Conservation (phyloP, 1,140 invertebrate species). For the Maniola jurtina region DNA sequence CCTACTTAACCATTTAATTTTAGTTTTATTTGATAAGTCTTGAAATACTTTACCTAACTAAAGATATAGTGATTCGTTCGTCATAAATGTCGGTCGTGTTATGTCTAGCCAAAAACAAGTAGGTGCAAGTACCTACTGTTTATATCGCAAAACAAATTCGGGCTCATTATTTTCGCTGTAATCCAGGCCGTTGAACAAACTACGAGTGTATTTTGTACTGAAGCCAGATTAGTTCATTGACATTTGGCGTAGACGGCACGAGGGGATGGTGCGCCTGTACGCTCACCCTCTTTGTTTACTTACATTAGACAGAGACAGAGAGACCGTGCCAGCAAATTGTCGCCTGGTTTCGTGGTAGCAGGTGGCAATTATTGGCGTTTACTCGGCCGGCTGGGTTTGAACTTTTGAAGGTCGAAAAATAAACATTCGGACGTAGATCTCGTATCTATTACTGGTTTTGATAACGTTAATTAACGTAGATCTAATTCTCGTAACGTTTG, state of each 20-base stretch:
- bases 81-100: conserved; percentile 10
- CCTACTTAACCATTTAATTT: no score
- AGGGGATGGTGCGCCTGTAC: conserved; percentile 50
- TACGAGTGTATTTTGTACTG: conserved; percentile 50
- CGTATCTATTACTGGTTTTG: conserved; percentile 6
- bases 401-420: conserved; percentile 75
- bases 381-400: conserved; percentile 56
- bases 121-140: not conserved
- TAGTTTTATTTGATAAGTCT: no score
- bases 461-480: not conserved
- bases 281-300: conserved; percentile 33
- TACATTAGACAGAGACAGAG: conserved; percentile 41
- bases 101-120: conserved; percentile 26
- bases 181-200: conserved; percentile 44
- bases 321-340: conserved; percentile 55
- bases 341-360: conserved; percentile 60
- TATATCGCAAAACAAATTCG: conserved; percentile 26
- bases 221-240: conserved; percentile 72
- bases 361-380: conserved; percentile 65
- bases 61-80: no score
- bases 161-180: conserved; percentile 39
- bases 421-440: conserved; percentile 36
- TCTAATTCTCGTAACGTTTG: conserved; percentile 19
- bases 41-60: no score
- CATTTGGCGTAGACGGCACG: conserved; percentile 58